Evolutionary conservation across 2,888 invertebrate genomes (phyloP).

Genomic region (Drosophila monieri): DNA sequence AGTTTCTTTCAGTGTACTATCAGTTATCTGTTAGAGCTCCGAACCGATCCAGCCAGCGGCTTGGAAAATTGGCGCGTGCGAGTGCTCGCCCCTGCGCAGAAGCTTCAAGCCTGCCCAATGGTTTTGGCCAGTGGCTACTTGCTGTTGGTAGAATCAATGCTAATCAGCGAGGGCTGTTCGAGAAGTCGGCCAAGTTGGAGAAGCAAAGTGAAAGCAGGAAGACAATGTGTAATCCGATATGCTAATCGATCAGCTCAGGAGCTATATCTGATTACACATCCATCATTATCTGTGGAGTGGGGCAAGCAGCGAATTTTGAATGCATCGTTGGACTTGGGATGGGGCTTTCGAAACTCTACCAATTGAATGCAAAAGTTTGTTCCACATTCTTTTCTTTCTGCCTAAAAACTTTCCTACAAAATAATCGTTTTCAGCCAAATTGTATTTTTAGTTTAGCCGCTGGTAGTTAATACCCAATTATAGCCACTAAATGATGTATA

Average conservation of each 20-base stretch:
- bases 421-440: conserved; percentile 18
- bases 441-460: conserved; percentile 3
- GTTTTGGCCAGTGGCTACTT: conserved; percentile 6
- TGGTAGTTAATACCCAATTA: conserved; percentile 20
- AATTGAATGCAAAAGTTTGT: conserved; percentile 22
- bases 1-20: neutral
- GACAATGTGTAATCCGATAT: conserved; percentile 31
- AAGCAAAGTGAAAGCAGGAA: conserved; percentile 68
- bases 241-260: conserved; percentile 34
- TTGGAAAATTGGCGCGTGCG: conserved; percentile 79
- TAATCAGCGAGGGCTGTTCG: conserved; percentile 58
- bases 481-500: conserved; percentile 16
- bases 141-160: conserved; percentile 46
- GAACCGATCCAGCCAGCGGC: conserved; percentile 60
- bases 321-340: conserved; percentile 31
- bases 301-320: conserved; percentile 19
- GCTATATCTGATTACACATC: conserved; percentile 22
- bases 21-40: neutral
- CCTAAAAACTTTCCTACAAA: conserved; percentile 9
- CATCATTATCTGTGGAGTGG: conserved; percentile 16
- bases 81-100: conserved; percentile 42
- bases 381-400: conserved; percentile 10
- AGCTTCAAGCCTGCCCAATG: conserved; percentile 11
- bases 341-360: conserved; percentile 22
- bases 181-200: conserved; percentile 21